Base-by-base conservation (phyloP, 2,113 vertebrate species). In the Ptilorrhoa leucosticta region DNA sequence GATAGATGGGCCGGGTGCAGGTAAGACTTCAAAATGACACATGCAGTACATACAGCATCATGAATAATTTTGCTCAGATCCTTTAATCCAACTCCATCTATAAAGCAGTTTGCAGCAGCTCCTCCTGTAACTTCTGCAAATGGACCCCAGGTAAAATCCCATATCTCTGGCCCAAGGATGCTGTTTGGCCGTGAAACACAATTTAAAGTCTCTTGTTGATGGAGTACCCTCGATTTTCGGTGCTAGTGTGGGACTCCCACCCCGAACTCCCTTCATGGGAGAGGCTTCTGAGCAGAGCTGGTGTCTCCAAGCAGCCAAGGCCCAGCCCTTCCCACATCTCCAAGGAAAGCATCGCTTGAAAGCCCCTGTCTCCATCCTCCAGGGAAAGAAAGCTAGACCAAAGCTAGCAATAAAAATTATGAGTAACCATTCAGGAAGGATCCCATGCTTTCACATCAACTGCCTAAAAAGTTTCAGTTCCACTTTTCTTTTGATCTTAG, bases 191-290 rank as follows among this genome's bases (percentile, higher is more conserved):
- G 60, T 73, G 50, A 61, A 71, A 77, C 27, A 51, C 23, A 7
- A 33, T 26, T 57, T 51, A 1, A 78, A 56, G 3, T 37, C 26
- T 54, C 57, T 27, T 68, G 39, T 33, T 91, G 87, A 61, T 17
- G 19, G 28, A 53, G 40, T 31, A 44, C 71, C n/a, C 16, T 57
- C 3, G 1, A 65, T 48, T 84, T 65, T 70, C 0, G 0, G 37
- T 17, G 15, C 45, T 16, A 7, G 14, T 12, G 26, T 26, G 31
- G 24, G 45, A 69, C 48, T 72, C 30, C 7, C 6, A 24, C 12
- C 4, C 44, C 13, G 15, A 42, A 0, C 7, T 23, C 66, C 19
- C 65, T 78, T 47, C 3, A 2, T 0, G 0, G 37, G n/a, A 24
- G 39, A 80, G 11, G 40, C 24, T 20, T 51, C 72, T 2, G 0